These are phyloP conservation scores for Leptopilina clavipes DNA, from an alignment of 1,140 invertebrate species.

Conservation along the genomic window DNA sequence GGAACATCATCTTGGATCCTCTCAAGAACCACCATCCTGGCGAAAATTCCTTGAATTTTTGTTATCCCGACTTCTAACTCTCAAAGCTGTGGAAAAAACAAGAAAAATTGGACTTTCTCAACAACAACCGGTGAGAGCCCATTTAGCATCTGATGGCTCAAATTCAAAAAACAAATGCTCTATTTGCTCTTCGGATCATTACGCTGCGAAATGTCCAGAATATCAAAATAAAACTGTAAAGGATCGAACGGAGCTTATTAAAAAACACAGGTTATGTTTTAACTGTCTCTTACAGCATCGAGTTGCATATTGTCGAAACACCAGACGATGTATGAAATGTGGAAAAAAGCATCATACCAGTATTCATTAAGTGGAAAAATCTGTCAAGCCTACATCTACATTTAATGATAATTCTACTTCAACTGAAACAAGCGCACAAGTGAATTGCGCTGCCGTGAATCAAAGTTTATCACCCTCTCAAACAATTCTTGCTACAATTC, in stretches of 20 bases:
- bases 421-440: neutral
- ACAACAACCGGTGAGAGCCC: neutral
- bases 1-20: slow-evolving; percentile 37
- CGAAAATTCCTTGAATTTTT: slow-evolving; percentile 31
- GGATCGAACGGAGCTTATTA: neutral
- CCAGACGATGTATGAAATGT: neutral
- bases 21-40: slow-evolving; percentile 37
- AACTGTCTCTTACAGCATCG: neutral
- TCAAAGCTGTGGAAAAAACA: slow-evolving; percentile 34
- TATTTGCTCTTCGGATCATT: neutral
- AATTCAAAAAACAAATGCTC: neutral
- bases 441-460: neutral
- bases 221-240: neutral
- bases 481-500: neutral
- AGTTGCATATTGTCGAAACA: neutral
- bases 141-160: neutral
- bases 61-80: slow-evolving; percentile 6
- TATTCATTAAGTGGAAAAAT: neutral
- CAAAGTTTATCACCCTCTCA: neutral
- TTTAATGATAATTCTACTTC: neutral
- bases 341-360: neutral
- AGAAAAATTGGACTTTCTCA: neutral
- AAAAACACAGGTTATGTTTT: neutral
- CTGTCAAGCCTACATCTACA: neutral
- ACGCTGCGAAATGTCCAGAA: neutral